A percentile compares a stretch with the other conserved stretches of the same genome.
Evolutionary conservation across 2,113 vertebrate species (phyloP).

Genomic region (Eulemur macaco): DNA sequence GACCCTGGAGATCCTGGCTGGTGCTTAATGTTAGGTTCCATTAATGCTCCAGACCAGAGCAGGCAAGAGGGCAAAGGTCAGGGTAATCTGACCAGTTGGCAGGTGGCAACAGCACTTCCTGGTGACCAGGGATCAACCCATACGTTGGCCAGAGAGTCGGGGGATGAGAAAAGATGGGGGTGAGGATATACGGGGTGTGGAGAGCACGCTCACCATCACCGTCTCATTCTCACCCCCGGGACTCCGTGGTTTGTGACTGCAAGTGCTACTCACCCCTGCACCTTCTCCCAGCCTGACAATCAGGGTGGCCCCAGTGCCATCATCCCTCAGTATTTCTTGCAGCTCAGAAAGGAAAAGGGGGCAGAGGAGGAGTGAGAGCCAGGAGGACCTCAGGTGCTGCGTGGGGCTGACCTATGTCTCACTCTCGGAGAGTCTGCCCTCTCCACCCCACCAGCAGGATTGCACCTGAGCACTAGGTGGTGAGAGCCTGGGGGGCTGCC

Average conservation of each 20-base stretch:
- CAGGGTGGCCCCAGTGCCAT: too few relatives aligned
- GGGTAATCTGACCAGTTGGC: not conserved
- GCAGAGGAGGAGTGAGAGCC: not conserved
- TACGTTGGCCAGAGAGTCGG: not conserved
- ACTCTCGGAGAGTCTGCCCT: not conserved
- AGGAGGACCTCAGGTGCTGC: not conserved
- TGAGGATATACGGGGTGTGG: not conserved
- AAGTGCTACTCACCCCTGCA: fast-evolving
- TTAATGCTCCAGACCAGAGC: not conserved
- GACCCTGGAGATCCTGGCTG: conserved; percentile 48
- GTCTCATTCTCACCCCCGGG: not conserved
- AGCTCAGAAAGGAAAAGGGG: not conserved
- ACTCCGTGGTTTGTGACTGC: too few relatives aligned
- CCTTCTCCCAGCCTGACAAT: not conserved
- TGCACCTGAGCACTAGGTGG: not conserved
- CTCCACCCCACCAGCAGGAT: fast-evolving
- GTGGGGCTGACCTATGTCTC: not conserved
- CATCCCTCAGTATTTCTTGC: not conserved
- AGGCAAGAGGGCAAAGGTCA: conserved; percentile 7
- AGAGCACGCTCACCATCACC: not conserved
- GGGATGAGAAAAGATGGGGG: too few relatives aligned
- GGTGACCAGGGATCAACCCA: not conserved
- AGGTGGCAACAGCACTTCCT: not conserved
- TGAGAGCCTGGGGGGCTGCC: not conserved
- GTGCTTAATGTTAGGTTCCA: not conserved